Evolutionary conservation across 2,888 invertebrate genomes (phyloP), one percentile per base, ranked within the genome.

Genomic region (Lydus trimaculatus): DNA sequence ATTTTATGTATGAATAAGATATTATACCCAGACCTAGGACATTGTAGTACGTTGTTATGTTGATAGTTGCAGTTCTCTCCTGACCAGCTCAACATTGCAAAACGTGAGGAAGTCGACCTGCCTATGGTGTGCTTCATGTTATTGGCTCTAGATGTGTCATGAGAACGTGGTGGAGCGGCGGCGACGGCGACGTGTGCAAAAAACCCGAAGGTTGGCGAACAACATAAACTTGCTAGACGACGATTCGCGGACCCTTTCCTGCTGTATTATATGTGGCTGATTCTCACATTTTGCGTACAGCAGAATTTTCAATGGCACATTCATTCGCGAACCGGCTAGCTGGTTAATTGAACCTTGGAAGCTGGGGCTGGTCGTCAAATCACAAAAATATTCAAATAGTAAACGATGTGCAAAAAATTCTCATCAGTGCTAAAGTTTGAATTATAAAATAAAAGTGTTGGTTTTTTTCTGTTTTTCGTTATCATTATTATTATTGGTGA

Each of bases 21-120:
- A 36, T 5, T 39, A 39, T 25, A 20, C 56, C 56, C 56, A 20
- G 56, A 56, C 56, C 56, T 56, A 84, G 84, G 83, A 83, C 83
- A 82, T 82, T 82, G 83, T 80, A 83, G 83, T 80, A 83, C 80
- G 81, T 83, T 81, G 75, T 74, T 77, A 75, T 75, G 79, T 78
- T 78, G 80, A 81, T 77, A 80, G 23, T 56, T 56, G 56, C 56
- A 56, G 56, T 56, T 56, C 36, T 56, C 66, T 76, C 79, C 80
- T 79, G 78, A 84, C 84, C 85, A 82, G 79, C 79, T 77, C 84
- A 85, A 85, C 81, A 81, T 84, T 82, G 83, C 84, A 78, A 83
- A 83, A 82, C 81, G 78, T 80, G 79, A 75, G 78, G 70, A 73
- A 79, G 82, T 80, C 80, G 61, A 70, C 71, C 63, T 52, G 48